These are phyloP conservation scores for Schrankia costaestrigalis DNA, from an alignment of 2,888 invertebrate species.

Conservation along the genomic window DNA sequence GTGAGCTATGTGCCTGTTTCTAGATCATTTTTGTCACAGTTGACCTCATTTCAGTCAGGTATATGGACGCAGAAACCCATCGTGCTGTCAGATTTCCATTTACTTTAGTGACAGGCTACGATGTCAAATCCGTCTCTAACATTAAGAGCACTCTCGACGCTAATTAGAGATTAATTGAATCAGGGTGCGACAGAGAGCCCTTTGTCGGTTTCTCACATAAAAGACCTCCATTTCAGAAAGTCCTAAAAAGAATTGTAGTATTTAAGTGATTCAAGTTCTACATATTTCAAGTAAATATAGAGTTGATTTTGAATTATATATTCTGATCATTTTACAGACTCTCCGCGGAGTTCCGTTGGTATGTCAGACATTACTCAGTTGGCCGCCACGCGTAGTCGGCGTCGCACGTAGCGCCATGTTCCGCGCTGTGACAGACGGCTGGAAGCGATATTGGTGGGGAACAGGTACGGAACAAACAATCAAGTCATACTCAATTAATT, in stretches of 20 bases:
- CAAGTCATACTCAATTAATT: constrained; percentile 61
- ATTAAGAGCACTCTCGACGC: constrained; percentile 74
- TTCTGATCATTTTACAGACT: constrained; percentile 38
- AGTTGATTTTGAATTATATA: constrained; percentile 31
- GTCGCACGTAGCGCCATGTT: constrained; percentile 69
- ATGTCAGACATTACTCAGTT: constrained; percentile 53
- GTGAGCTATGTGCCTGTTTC: constrained; percentile 14
- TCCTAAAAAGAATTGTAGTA: constrained; percentile 27
- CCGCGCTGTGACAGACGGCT: constrained; percentile 68
- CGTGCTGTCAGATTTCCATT: constrained; percentile 71
- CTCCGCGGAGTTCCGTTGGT: constrained; percentile 29
- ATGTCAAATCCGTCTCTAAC: constrained; percentile 70
- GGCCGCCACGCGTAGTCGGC: constrained; percentile 61
- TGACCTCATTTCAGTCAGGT: constrained; percentile 62
- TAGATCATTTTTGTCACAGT: constrained; percentile 26
- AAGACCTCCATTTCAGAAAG: constrained; percentile 31
- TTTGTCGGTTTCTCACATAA: constrained; percentile 49
- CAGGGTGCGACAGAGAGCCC: constrained; percentile 57
- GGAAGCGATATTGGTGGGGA: constrained; percentile 78
- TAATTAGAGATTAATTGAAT: constrained; percentile 79
- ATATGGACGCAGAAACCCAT: constrained; percentile 46
- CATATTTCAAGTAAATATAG: constrained; percentile 12
- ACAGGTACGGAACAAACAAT: constrained; percentile 73
- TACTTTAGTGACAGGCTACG: constrained; percentile 62
- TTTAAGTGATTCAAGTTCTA: not conserved